A percentile compares a stretch with the other conserved stretches of the same genome.
Evolutionary conservation across 2,888 invertebrate genomes (phyloP).

Genomic region (Dimorphilus gyrociliatus): DNA sequence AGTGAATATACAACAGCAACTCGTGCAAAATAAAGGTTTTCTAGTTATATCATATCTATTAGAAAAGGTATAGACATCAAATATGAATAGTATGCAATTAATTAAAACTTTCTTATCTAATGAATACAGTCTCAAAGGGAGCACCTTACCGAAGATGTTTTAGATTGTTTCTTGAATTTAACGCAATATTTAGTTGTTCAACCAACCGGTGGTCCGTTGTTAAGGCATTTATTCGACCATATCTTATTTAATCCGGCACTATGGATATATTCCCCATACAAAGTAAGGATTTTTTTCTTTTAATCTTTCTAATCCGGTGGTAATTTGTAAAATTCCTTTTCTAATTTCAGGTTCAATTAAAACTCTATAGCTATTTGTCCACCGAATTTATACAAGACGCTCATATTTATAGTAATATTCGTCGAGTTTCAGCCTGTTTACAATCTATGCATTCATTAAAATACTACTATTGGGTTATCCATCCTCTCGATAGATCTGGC

Average conservation of each 20-base stretch:
- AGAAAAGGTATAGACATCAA: constrained; percentile 52
- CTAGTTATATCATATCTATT: constrained; percentile 93
- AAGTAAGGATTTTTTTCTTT: background rate
- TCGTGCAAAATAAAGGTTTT: constrained; percentile 96
- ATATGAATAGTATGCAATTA: background rate
- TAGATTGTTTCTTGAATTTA: constrained; percentile 46
- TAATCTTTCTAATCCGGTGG: background rate
- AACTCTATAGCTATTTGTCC: constrained; percentile 85
- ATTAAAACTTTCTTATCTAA: background rate
- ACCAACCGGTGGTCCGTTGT: constrained; percentile 26
- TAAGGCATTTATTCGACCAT: constrained; percentile 85
- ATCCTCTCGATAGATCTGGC: constrained; percentile 83
- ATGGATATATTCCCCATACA: constrained; percentile 82
- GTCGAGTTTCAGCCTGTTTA: constrained; percentile 86
- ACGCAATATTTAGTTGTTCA: constrained; percentile 34
- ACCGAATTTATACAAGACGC: constrained; percentile 97
- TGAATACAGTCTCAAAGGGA: constrained; percentile 42
- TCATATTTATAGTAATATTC: constrained; percentile 87
- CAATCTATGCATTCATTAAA: constrained; percentile 97
- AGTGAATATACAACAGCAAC: constrained; percentile 93
- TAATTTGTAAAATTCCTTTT: constrained; percentile 2
- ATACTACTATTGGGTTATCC: constrained; percentile 97
- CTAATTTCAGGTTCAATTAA: constrained; percentile 50
- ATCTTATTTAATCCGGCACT: constrained; percentile 96
- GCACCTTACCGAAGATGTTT: constrained; percentile 79